Evolutionary conservation across 2,113 vertebrate species (phyloP).

Genomic region (Nansenia antarctica): DNA sequence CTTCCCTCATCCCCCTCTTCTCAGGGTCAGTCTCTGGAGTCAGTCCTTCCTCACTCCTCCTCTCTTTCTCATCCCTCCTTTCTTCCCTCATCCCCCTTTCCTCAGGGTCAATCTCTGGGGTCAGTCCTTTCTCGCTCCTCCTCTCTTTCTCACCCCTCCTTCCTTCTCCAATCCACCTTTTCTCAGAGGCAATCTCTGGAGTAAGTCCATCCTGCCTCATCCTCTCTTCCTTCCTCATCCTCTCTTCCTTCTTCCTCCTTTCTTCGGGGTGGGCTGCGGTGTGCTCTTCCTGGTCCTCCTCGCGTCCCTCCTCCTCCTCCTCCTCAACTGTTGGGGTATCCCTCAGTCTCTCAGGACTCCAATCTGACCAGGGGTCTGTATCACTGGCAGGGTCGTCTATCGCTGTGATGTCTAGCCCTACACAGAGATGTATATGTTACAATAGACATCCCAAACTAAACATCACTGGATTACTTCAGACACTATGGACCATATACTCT

Average conservation of each 20-base stretch:
- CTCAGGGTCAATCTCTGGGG: background rate
- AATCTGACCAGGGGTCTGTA: constrained; percentile 4
- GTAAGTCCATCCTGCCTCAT: background rate
- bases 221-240: background rate
- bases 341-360: constrained; percentile 12
- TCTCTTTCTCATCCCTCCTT: no score
- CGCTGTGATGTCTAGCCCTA: background rate
- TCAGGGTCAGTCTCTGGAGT: background rate
- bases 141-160: background rate
- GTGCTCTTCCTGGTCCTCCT: background rate
- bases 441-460: background rate
- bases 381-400: constrained; percentile 12
- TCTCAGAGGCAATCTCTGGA: constrained; percentile 11
- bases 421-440: background rate
- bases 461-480: background rate
- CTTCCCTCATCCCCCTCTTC: background rate
- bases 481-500: background rate
- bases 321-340: constrained; percentile 6
- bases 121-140: background rate
- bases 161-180: background rate
- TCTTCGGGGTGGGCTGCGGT: background rate
- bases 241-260: constrained; percentile 1
- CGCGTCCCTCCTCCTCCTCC: constrained; percentile 5
- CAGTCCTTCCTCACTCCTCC: no score
- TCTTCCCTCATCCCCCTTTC: no score